Evolutionary conservation across 2,888 invertebrate genomes (phyloP).

Genomic region (Melanchra persicariae): DNA sequence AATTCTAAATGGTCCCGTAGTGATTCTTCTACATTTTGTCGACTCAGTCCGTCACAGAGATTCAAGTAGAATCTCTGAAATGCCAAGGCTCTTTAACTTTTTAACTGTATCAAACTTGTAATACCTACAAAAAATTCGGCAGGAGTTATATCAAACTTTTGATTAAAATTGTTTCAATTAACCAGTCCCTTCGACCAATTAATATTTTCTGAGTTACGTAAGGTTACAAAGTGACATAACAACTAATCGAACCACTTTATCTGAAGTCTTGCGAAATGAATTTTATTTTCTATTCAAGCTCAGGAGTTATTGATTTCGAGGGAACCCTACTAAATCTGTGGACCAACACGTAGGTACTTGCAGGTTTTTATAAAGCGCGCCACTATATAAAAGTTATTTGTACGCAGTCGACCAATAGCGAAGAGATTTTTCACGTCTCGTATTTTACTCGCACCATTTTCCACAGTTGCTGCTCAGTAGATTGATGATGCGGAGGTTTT

Average conservation of each 20-base stretch:
- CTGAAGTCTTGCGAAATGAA: background rate
- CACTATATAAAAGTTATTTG: constrained; percentile 58
- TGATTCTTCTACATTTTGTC: background rate
- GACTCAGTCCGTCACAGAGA: background rate
- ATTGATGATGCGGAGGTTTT: constrained; percentile 62
- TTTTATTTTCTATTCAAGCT: constrained; percentile 21
- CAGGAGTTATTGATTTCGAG: constrained; percentile 23
- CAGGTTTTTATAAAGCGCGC: constrained; percentile 41
- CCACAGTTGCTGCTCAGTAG: constrained; percentile 50
- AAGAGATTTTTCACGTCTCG: constrained; percentile 60
- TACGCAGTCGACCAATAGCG: constrained; percentile 60
- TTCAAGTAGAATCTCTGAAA: constrained; percentile 19
- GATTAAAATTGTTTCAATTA: constrained; percentile 45
- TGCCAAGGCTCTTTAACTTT: constrained; percentile 29
- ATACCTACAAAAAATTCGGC: constrained; percentile 1
- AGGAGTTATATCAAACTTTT: constrained; percentile 25
- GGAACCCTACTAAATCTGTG: constrained; percentile 21
- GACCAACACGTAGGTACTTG: constrained; percentile 34
- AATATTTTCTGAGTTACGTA: constrained; percentile 12
- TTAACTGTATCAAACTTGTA: constrained; percentile 7
- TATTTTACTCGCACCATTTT: constrained; percentile 55
- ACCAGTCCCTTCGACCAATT: constrained; percentile 20
- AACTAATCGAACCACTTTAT: constrained; percentile 13
- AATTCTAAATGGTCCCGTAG: background rate
- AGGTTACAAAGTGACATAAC: background rate